Percentiles rank a stretch among this genome's conserved stretches.
phyloP scores from a whole-genome alignment of 2,797 vertebrate species.

The Lates japonicus region DNA sequence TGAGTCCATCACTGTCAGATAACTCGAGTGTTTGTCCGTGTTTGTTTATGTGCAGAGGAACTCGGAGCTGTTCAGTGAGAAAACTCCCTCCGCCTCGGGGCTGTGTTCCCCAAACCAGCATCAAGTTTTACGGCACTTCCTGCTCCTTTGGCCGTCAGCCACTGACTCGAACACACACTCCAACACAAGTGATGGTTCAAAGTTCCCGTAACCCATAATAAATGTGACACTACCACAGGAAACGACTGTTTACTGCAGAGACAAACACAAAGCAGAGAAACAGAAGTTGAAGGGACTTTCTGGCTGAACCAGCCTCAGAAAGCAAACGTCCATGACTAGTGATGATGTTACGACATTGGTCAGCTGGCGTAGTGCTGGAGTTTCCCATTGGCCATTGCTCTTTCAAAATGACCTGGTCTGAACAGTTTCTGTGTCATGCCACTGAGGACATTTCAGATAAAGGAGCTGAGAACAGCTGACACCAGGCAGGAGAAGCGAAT shows the following conservation, averaged over 20 bases:
- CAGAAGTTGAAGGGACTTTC: too few species aligned
- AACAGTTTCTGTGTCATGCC: too few species aligned
- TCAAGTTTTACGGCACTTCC: slow-evolving; percentile 48
- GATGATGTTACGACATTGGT: too few species aligned
- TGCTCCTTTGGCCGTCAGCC: slow-evolving; percentile 8
- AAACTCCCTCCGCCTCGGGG: slow-evolving; percentile 26
- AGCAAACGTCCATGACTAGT: too few species aligned
- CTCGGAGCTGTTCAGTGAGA: background rate
- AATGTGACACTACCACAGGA: background rate
- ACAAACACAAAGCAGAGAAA: background rate
- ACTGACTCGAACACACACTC: background rate
- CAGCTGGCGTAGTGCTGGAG: too few species aligned
- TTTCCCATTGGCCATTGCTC: too few species aligned
- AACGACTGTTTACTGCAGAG: background rate
- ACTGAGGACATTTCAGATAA: too few species aligned
- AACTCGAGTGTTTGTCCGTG: background rate
- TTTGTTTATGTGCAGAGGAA: background rate
- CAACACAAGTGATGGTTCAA: too few species aligned
- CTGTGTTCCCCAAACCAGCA: slow-evolving; percentile 23
- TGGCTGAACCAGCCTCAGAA: too few species aligned
- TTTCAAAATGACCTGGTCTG: too few species aligned
- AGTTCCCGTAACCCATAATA: background rate
- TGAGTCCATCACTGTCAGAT: background rate
- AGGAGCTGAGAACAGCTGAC: too few species aligned
- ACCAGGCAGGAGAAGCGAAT: too few species aligned